Conservation (phyloP, 2,113 vertebrate species). For the Condylura cristata region DNA sequence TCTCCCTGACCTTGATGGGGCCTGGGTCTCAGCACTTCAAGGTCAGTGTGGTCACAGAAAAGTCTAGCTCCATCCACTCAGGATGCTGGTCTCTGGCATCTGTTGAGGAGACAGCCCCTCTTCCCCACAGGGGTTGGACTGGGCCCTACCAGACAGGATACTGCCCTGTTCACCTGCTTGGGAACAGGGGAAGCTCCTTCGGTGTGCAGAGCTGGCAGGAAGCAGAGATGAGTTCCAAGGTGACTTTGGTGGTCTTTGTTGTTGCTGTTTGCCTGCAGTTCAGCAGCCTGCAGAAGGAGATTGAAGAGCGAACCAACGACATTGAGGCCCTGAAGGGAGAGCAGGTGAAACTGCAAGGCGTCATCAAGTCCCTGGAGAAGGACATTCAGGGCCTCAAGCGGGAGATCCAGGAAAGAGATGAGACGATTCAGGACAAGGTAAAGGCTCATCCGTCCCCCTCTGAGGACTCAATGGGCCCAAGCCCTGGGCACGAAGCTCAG, state of each 20-base stretch:
- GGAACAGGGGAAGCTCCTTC: neutral
- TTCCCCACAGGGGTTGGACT: neutral
- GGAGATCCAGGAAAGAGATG: conserved; percentile 90
- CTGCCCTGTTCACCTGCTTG: neutral
- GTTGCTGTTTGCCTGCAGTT: conserved; percentile 82
- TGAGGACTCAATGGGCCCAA: neutral
- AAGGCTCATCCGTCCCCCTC: neutral
- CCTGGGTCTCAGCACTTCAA: neutral
- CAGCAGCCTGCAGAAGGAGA: conserved; percentile 90
- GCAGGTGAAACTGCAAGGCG: conserved; percentile 88
- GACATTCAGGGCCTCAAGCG: conserved; percentile 91
- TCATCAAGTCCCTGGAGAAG: conserved; percentile 91
- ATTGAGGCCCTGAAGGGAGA: conserved; percentile 89
- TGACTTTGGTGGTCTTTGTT: neutral
- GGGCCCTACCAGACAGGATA: neutral
- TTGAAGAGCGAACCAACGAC: conserved; percentile 87
- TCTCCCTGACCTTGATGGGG: neutral
- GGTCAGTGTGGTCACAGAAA: neutral
- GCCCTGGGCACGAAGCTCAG: neutral
- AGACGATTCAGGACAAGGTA: conserved; percentile 94
- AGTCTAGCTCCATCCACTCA: neutral
- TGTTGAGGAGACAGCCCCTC: neutral
- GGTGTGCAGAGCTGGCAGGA: neutral
- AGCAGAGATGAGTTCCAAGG: neutral
- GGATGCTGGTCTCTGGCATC: neutral